Evolutionary conservation across 2,797 vertebrate genomes (phyloP).

Genomic region (Ctenochaetus hawaiiensis): DNA sequence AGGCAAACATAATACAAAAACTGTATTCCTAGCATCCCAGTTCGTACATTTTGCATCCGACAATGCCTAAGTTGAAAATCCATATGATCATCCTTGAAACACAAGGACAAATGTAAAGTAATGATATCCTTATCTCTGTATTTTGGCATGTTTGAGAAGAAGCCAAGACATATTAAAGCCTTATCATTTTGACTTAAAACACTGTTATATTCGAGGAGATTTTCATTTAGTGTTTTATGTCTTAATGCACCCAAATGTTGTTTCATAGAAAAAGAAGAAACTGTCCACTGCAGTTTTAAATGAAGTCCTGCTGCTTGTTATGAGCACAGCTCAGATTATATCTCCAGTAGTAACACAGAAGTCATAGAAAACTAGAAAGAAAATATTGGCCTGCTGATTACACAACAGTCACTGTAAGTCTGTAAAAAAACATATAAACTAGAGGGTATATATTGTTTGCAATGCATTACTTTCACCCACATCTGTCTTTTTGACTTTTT

Average conservation of each 20-base stretch:
- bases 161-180: background rate
- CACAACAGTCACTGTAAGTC: slow-evolving; percentile 8
- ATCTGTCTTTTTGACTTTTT: background rate
- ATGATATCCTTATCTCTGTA: background rate
- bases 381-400: slow-evolving; percentile 15
- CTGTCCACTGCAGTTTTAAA: slow-evolving; percentile 12
- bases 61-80: slow-evolving; percentile 14
- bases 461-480: slow-evolving; percentile 10
- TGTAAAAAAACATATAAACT: background rate
- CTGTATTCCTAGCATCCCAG: slow-evolving; percentile 19
- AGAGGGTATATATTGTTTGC: slow-evolving; percentile 11
- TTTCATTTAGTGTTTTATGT: background rate
- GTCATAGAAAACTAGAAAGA: slow-evolving; percentile 24
- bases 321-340: slow-evolving; percentile 50
- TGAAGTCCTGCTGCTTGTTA: slow-evolving; percentile 1
- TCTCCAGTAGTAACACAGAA: slow-evolving; percentile 26
- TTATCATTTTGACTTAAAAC: background rate
- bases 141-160: slow-evolving; percentile 9
- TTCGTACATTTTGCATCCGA: background rate
- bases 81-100: slow-evolving; percentile 1
- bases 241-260: background rate
- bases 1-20: slow-evolving; percentile 21
- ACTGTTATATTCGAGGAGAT: background rate
- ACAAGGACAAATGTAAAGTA: background rate
- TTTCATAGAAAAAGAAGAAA: slow-evolving; percentile 16